These are phyloP conservation scores for Typhlomys cinereus DNA, from an alignment of 2,113 vertebrate genomes.

Conservation along the genomic window DNA sequence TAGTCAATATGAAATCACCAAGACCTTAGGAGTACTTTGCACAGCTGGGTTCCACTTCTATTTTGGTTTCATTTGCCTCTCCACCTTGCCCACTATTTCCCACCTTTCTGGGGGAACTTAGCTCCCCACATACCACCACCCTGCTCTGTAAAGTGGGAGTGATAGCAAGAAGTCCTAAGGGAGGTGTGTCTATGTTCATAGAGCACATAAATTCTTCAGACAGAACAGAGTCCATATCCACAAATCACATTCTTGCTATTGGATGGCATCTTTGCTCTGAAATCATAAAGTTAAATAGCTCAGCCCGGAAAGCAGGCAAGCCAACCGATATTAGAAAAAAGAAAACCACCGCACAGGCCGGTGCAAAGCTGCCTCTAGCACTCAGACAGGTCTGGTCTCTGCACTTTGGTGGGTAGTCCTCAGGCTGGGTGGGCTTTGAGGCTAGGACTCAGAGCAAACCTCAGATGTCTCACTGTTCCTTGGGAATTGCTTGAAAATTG, in stretches of 20 bases:
- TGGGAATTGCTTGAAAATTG: not conserved
- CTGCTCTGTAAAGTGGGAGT: not conserved
- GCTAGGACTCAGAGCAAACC: not conserved
- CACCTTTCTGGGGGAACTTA: not conserved
- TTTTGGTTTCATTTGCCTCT: not conserved
- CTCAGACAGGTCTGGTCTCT: accelerated
- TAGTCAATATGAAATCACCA: not conserved
- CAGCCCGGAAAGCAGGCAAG: not conserved
- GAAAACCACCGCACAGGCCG: not conserved
- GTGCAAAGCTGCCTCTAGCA: not conserved
- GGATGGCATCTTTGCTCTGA: no score
- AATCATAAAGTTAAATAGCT: not conserved
- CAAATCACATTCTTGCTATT: not conserved
- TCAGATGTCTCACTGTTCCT: not conserved
- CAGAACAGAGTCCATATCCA: not conserved
- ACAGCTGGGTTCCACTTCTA: not conserved
- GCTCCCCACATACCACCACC: not conserved
- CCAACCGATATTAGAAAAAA: not conserved
- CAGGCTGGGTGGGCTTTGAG: no score
- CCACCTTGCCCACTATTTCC: not conserved
- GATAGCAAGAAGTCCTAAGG: not conserved
- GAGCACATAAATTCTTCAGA: accelerated
- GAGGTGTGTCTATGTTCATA: not conserved
- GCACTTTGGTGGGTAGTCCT: not conserved
- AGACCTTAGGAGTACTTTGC: not conserved